Base-by-base conservation (phyloP, 2,888 invertebrate species). In the Eilema griseolum region DNA sequence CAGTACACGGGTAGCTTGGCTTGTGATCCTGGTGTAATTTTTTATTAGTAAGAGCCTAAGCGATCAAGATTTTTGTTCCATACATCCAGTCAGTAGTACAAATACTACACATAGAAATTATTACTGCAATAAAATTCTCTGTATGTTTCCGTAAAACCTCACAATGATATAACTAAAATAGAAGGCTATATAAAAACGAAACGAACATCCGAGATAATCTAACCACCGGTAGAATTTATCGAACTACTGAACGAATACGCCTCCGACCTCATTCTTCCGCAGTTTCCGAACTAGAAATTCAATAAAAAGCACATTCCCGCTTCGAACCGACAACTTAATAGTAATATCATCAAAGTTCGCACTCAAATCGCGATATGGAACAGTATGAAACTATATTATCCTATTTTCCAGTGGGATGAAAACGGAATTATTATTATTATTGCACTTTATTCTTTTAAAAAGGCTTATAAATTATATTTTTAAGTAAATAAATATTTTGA, bases 291-390 rank as follows among this genome's bases (percentile, higher is more conserved):
- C 61, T 73, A 70, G 70, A 76, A 81, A 80, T 80, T 78, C 72
- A 78, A 81, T 81, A 76, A 75, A 76, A 80, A 79, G 71, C 75
- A 78, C 72, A 77, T 80, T 78, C 72, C 52, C 66, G 63, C 24
- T 67, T 65, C 67, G 63, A 73, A 72, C 59, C 64, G 69, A 63
- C 65, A 75, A 65, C 56, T 71, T 73, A 70, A 59, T 62, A 60
- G 61, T 65, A 61, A 68, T 61, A 52, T 61, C 24, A 67, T 67
- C 64, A 65, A 71, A 67, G 31, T 66, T 59, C 41, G 57, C 68
- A 66, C 67, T 52, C 65, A 46, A 67, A 63, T 63, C 57, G 5
- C 28, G 56, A 14, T 62, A 70, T 24, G 16, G 59, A 62, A 62
- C 31, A 66, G 11, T 31, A 57, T n/a, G 31, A 3, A 61, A 16